Base-by-base conservation (phyloP, 1,140 invertebrate genomes). In the Cryptotermes secundus region DNA sequence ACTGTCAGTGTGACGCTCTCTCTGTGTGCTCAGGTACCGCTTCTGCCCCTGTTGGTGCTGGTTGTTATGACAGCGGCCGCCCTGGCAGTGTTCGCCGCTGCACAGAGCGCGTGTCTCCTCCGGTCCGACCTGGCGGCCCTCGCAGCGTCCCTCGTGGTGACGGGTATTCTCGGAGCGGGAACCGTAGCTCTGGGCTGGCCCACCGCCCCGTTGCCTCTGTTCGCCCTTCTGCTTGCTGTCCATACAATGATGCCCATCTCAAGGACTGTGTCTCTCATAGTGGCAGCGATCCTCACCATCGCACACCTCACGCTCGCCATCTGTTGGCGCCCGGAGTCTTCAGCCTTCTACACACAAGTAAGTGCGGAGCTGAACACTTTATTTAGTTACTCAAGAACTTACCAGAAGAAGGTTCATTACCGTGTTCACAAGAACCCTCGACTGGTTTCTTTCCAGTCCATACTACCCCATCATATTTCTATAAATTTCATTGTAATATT, bases 191-290 rank as follows among this genome's bases (percentile, higher is more conserved):
- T 92, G 86, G 92, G 90, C 0, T 91, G 90, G 16, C 88, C 91
- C 79, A 91, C 92, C 84, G 93, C 93, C 3, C 92, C 93, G 1
- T 87, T 94, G 83, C 92, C 93, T 3, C 90, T 95, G 36, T 94
- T 94, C 86, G 92, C 93, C 12, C 89, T 94, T 0, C 91, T 95
- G 86, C 86, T 95, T 88, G 93, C 93, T 87, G 91, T 94, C 72
- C 94, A 95, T 87, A 94, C 94, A 80, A 94, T 94, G 93, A 90
- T 95, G 89, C 94, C 94, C 2, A 91, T 94, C 85, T 93, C 93
- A 2, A 89, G 93, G 86, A 88, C 92, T 2, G 91, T 94, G 72
- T 92, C 94, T 4, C 87, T 94, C 36, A 90, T 91, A 2, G 88
- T 94, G 88, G 92, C 93, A 0, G 88, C 91, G 3, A 89, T 92